A percentile compares a stretch with the other conserved stretches of the same genome.
Conservation (phyloP, 92 coral and sea anemone genomes). For the Plumapathes pennacea region DNA sequence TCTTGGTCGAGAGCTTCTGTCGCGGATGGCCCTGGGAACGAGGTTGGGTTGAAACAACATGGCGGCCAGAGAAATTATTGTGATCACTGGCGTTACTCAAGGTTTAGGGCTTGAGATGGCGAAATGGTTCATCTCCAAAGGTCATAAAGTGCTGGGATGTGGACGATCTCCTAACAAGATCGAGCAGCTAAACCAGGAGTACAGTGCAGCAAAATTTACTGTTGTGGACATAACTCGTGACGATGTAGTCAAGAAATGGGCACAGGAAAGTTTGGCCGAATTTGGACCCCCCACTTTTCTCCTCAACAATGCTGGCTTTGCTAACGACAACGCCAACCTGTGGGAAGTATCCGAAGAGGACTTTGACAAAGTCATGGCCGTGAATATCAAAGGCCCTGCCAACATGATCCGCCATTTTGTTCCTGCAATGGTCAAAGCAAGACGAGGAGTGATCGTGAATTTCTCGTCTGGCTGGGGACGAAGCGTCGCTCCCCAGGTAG, state of each 20-base stretch:
- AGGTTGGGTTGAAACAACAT: too few relatives aligned
- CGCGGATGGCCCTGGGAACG: too few relatives aligned
- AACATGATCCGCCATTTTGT: constrained; percentile 73
- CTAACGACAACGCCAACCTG: constrained; percentile 34
- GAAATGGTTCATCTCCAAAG: constrained; percentile 60
- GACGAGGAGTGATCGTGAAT: constrained; percentile 65
- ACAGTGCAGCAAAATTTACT: constrained; percentile 54
- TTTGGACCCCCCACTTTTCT: constrained; percentile 71
- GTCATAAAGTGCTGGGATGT: constrained; percentile 66
- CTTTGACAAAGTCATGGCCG: constrained; percentile 63
- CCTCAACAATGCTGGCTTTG: constrained; percentile 64
- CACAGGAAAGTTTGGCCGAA: constrained; percentile 26
- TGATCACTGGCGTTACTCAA: constrained; percentile 61
- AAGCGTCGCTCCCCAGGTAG: constrained; percentile 56
- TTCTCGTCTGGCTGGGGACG: constrained; percentile 83
- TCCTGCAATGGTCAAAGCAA: constrained; percentile 69
- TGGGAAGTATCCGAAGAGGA: constrained; percentile 69
- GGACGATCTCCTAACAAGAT: constrained; percentile 55
- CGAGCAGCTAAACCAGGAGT: constrained; percentile 44
- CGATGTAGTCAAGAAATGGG: constrained; percentile 52
- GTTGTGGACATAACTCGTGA: constrained; percentile 58
- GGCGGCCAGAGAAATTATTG: constrained; percentile 49
- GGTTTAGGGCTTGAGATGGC: constrained; percentile 75
- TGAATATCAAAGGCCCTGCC: constrained; percentile 76
- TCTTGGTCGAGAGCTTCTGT: too few relatives aligned